Base-by-base conservation (phyloP, 2,888 invertebrate species). In the Capitulum mitella region DNA sequence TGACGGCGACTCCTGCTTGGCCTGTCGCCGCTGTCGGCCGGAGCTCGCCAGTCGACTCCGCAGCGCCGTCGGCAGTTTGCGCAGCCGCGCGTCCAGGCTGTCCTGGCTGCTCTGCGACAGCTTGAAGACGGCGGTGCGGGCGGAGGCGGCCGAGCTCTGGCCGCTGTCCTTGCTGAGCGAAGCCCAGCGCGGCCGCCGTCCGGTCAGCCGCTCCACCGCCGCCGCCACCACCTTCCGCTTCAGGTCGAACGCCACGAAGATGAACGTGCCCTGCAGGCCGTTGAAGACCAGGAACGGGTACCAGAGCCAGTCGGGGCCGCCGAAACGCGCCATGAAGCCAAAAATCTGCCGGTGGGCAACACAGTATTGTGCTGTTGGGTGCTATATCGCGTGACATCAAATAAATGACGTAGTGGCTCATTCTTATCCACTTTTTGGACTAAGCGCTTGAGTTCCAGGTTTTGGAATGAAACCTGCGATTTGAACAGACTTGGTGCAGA, bases 271-370 rank as follows among this genome's bases (percentile, higher is more conserved):
- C 81, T 87, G 87, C 5, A 87, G 84, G 3, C 86, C 85, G 82
- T 87, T 87, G 79, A 87, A 82, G 19, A 86, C 80, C 3, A 87
- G 86, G 83, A 87, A 88, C 3, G 85, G 83, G 82, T 87, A 87
- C 86, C 86, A 86, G 40, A 87, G 83, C 0, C 83, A 83, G 22
- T 83, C 80, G 37, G 84, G 81, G 8, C 84, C 83, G 0, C 84
- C 80, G 10, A 86, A 82, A 3, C 84, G 84, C 0, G 87, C 87
- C 5, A 86, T 77, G 81, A 87, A 85, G 0, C 86, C 87, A 26
- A 84, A 80, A 6, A 86, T 82, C 3, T 84, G 84, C 0, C 87
- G 87, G 5, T 86, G 76, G 81, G 87, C n/a, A n/a, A n/a, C n/a
- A n/a, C n/a, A n/a, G n/a, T n/a, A n/a, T n/a, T n/a, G n/a, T n/a